phyloP scores from a whole-genome alignment of 2,113 vertebrate genomes.

The Pelecanoides urinatrix region DNA sequence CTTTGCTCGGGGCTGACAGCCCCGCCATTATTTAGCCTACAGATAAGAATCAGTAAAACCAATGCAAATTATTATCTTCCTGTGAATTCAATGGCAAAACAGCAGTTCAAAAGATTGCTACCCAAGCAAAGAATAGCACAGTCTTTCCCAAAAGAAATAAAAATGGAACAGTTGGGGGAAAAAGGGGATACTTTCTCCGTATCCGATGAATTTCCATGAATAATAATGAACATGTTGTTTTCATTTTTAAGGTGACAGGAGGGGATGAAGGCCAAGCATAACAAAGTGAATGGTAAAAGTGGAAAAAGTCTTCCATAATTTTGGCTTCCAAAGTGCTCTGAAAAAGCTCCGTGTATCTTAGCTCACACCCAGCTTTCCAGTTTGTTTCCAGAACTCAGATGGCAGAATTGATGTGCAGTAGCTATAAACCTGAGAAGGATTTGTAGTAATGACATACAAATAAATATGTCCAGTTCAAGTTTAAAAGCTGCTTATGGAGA shows the following conservation, averaged over 20 bases:
- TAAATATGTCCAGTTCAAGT: neutral
- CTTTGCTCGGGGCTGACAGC: neutral
- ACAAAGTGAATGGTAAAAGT: conserved; percentile 27
- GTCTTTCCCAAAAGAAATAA: conserved; percentile 37
- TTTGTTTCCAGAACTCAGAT: neutral
- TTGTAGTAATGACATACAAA: neutral
- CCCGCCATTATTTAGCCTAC: neutral
- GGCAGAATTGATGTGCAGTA: neutral
- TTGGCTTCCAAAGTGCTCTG: neutral
- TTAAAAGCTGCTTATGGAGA: neutral
- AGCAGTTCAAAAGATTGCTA: neutral
- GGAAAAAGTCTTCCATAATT: conserved; percentile 48
- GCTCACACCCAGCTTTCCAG: neutral
- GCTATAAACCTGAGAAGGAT: neutral
- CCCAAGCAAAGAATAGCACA: neutral
- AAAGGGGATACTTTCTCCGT: neutral
- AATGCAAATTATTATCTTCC: neutral
- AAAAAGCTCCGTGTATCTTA: neutral
- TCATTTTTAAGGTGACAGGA: conserved; percentile 55
- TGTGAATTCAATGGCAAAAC: neutral
- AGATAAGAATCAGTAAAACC: neutral
- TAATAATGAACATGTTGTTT: conserved; percentile 57
- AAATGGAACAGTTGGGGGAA: neutral
- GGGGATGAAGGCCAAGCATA: conserved; percentile 32
- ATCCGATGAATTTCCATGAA: conserved; percentile 35